These are phyloP conservation scores for Ahaetulla prasina DNA, from an alignment of 2,113 vertebrate genomes.

Conservation along the genomic window DNA sequence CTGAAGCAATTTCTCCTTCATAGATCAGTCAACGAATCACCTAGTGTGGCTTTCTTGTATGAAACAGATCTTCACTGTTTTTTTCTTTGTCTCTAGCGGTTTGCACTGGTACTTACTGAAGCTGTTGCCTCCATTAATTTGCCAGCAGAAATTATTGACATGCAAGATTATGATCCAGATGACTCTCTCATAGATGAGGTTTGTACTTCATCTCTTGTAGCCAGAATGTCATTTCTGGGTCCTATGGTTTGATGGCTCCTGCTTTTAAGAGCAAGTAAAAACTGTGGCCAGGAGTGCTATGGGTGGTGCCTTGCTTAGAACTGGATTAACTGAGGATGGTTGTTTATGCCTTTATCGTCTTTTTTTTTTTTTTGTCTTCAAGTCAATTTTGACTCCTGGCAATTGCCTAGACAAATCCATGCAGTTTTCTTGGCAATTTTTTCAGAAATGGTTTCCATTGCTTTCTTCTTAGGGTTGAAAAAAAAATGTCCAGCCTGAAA, in stretches of 20 bases:
- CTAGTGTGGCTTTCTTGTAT: not conserved
- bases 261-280: not conserved
- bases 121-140: constrained; percentile 69
- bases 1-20: not conserved
- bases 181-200: constrained; percentile 88
- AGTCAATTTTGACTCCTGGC: not conserved
- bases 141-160: constrained; percentile 71
- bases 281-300: not conserved
- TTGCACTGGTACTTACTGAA: constrained; percentile 77
- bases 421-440: not conserved
- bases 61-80: not conserved
- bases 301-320: not conserved
- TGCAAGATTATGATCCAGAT: constrained; percentile 90
- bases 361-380: not conserved
- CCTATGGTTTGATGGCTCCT: not conserved
- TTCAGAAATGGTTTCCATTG: not conserved
- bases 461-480: not conserved
- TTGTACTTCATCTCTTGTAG: constrained; percentile 15
- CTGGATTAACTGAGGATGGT: not conserved
- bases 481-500: not conserved
- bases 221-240: not conserved
- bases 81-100: constrained; percentile 67
- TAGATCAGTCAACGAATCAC: not conserved
- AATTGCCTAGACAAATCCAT: not conserved
- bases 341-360: not conserved